A percentile compares a stretch with the other conserved stretches of the same genome.
phyloP scores from a whole-genome alignment of 1,140 invertebrate species.

The Neodiprion virginianus region DNA sequence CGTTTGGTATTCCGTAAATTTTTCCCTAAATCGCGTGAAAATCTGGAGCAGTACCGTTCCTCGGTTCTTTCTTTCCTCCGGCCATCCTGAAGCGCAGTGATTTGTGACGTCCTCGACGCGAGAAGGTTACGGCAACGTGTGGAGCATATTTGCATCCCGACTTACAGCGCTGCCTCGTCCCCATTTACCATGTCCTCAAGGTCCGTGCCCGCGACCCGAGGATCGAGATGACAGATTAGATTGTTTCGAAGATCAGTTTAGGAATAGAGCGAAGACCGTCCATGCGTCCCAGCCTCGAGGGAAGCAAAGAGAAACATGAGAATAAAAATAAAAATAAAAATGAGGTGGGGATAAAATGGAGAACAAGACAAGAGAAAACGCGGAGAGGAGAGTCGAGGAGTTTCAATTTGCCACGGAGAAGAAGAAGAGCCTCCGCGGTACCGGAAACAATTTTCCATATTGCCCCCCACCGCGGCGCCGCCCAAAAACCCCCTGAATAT shows the following conservation, averaged over 20 bases:
- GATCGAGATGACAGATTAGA: conserved; percentile 5
- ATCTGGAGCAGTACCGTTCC: conserved; percentile 42
- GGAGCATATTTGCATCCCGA: background rate
- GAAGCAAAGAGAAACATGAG: too few species aligned
- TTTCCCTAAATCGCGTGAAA: conserved; percentile 37
- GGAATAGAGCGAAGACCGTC: background rate
- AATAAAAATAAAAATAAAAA: background rate
- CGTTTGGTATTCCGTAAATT: background rate
- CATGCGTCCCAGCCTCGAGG: too few species aligned
- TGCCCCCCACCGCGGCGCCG: background rate
- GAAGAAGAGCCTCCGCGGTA: background rate
- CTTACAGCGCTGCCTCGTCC: background rate
- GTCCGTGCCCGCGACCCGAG: background rate
- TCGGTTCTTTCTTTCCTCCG: background rate
- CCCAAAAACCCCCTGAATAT: background rate
- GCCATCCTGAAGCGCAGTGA: background rate
- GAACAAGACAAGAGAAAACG: too few species aligned
- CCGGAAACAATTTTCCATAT: background rate
- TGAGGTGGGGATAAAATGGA: too few species aligned
- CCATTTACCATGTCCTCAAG: background rate
- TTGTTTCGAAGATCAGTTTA: background rate
- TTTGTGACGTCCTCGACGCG: background rate
- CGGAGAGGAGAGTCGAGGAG: background rate
- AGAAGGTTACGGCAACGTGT: background rate
- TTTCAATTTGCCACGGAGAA: background rate